Base-by-base conservation (phyloP, 2,888 invertebrate species). In the Globia sparganii region DNA sequence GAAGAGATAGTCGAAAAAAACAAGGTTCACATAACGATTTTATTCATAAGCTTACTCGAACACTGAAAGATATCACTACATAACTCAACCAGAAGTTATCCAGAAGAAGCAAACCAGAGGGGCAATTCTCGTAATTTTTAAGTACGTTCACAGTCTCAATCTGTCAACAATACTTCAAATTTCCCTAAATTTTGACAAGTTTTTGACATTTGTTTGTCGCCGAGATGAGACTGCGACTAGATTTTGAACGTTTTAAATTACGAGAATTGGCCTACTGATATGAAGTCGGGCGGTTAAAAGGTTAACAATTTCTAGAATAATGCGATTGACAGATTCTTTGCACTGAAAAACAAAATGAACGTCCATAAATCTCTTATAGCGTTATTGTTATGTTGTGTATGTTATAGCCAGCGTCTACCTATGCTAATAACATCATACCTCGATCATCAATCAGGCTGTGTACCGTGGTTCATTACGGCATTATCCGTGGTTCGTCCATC, bases 381-480 rank as follows among this genome's bases (percentile, higher is more conserved):
- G 31, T 56, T 64, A 37, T 46, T 75, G 64, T 53, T 43, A 1
- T 34, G 31, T 34, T 81, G 59, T 46, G 64, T 68, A 73, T 72
- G 18, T 68, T 64, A 74, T 28, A 37, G 0, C 0, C 69, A 65
- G 13, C 6, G 46, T 59, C 58, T 65, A 65, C 43, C 37, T 77
- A 67, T 67, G 66, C 49, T 66, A 53, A 75, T 72, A 83, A 72
- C 75, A 62, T 72, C 66, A 62, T 37, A 28, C 61, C 64, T 61
- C 76, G 75, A 70, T 62, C 82, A 83, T 82, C 82, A 83, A 80
- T 82, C 84, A 83, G 76, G 71, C 75, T 66, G 46, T 28, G 72
- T 49, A 70, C 69, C 82, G 65, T 78, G 78, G 67, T 83, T 83
- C 82, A 80, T 83, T 83, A 84, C 59, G 61, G 61, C 76, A 72